Evolutionary conservation across 2,888 invertebrate genomes (phyloP).

Genomic region (Idaea biselata): DNA sequence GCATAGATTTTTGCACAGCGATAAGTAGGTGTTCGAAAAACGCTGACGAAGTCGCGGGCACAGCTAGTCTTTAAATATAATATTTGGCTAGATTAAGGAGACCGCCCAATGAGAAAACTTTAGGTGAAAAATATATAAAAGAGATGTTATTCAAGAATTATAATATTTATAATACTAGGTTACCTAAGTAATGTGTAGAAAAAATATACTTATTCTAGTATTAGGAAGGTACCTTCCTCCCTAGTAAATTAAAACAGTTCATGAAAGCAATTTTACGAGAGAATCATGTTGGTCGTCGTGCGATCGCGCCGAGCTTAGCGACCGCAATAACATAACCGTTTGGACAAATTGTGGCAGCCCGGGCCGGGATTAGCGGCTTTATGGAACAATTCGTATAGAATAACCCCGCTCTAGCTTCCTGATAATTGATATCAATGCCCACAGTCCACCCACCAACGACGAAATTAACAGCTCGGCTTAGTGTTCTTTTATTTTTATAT

Average conservation of each 20-base stretch:
- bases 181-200: background rate
- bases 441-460: conserved; percentile 43
- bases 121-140: background rate
- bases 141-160: background rate
- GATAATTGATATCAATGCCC: conserved; percentile 77
- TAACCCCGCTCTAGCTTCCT: conserved; percentile 55
- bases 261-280: conserved; percentile 56
- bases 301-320: conserved; percentile 61
- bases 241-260: conserved; percentile 43
- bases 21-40: too few species aligned
- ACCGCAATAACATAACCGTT: conserved; percentile 80
- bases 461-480: conserved; percentile 57
- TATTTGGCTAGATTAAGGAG: too few species aligned
- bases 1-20: too few species aligned
- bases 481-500: conserved; percentile 45
- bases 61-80: too few species aligned
- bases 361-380: conserved; percentile 75
- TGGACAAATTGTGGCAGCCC: conserved; percentile 74
- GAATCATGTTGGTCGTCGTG: conserved; percentile 60
- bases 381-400: conserved; percentile 69
- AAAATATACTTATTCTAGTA: background rate
- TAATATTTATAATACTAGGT: too few species aligned
- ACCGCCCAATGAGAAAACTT: background rate
- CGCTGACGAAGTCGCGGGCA: too few species aligned
- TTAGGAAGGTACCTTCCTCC: too few species aligned